Percentiles rank a stretch among this genome's conserved stretches.
Conservation (phyloP, 2,797 vertebrate genomes). For the Tangara arthus region DNA sequence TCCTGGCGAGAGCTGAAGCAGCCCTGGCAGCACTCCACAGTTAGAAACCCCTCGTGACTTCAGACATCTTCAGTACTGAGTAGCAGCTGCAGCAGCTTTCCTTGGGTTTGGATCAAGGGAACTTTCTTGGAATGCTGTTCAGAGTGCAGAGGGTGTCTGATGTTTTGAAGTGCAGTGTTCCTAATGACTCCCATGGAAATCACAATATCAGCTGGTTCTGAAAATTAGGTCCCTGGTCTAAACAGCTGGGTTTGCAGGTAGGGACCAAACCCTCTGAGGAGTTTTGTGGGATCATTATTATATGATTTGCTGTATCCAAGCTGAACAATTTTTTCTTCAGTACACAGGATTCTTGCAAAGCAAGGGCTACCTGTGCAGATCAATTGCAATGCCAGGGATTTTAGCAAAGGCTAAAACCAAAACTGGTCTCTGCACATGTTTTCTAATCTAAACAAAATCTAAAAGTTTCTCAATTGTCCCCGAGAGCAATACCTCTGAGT, state of each 20-base stretch:
- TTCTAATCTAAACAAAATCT: not conserved
- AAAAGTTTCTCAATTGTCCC: not conserved
- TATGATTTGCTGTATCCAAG: not conserved
- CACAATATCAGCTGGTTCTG: rapidly evolving
- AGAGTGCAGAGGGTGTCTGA: not conserved
- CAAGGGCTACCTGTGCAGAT: not conserved
- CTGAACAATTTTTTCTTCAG: not conserved
- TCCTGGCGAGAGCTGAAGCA: not conserved
- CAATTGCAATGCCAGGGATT: not conserved
- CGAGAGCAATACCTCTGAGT: not conserved
- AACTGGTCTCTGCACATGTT: not conserved
- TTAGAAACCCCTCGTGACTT: not conserved
- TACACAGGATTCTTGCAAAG: not conserved
- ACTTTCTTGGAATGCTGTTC: not conserved
- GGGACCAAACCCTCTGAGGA: rapidly evolving
- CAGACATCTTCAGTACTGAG: not conserved
- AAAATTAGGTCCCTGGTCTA: not conserved
- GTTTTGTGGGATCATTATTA: not conserved
- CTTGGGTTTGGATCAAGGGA: not conserved
- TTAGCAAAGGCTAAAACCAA: not conserved
- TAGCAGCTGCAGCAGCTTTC: not conserved
- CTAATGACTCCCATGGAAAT: not conserved
- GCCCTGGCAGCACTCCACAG: not conserved
- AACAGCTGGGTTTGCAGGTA: not conserved
- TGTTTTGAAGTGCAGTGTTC: not conserved